These are phyloP conservation scores for Parascotia fuliginaria DNA, from an alignment of 2,888 invertebrate genomes.

Conservation along the genomic window DNA sequence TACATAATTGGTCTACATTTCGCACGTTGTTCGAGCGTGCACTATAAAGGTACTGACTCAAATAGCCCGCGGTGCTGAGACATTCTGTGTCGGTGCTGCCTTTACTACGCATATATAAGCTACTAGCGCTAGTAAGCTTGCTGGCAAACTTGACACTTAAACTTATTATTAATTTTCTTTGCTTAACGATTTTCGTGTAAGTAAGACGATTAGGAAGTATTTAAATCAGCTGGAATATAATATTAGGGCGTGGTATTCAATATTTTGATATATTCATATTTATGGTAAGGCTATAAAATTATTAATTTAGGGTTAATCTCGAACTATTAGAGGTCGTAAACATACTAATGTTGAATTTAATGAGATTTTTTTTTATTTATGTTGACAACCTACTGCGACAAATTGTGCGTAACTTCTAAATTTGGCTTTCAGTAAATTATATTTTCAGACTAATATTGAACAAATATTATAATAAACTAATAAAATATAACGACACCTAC, in stretches of 20 bases:
- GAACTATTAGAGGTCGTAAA: background rate
- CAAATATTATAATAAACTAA: conserved; percentile 5
- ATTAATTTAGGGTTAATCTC: background rate
- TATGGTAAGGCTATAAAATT: background rate
- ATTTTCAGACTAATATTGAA: background rate
- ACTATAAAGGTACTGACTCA: conserved; percentile 39
- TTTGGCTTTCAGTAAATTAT: conserved; percentile 1
- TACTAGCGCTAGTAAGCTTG: conserved; percentile 18
- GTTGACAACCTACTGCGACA: conserved; percentile 1
- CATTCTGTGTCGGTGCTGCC: conserved; percentile 41
- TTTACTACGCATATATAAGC: conserved; percentile 18
- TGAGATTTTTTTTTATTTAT: background rate
- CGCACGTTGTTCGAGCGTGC: conserved; percentile 41
- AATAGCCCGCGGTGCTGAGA: conserved; percentile 33
- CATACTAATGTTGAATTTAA: background rate
- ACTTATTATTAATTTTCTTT: too few relatives aligned
- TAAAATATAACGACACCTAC: conserved; percentile 24
- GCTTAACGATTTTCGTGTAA: too few relatives aligned
- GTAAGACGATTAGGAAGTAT: too few relatives aligned
- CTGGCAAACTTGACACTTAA: too few relatives aligned
- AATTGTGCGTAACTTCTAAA: background rate
- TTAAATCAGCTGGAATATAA: too few relatives aligned
- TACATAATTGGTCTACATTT: conserved; percentile 41
- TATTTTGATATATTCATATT: background rate
- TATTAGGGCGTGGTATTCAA: background rate